Base-by-base conservation (phyloP, 53 echinoderm and acorn worm genomes). In the Mesocentrotus franciscanus region DNA sequence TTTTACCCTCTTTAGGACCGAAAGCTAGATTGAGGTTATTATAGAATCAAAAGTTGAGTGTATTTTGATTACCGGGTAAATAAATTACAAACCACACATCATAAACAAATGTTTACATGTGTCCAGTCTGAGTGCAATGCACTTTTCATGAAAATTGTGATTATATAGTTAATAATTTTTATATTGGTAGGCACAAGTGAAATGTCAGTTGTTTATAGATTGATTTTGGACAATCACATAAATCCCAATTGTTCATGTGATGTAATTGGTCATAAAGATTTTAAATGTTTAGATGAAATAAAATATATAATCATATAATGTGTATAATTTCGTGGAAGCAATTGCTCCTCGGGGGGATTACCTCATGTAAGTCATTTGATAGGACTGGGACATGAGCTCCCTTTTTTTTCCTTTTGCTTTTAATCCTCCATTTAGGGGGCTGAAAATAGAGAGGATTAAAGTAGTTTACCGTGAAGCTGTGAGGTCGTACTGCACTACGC, bases 361-460 rank as follows among this genome's bases (percentile, higher is more conserved):
- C 1, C 32, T 32, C 13, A 33, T 75, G 8, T 27, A 75, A 30
- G 76, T 33, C 13, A 33, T 33, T 76, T 76, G 76, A 14, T 76
- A 76, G 76, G 84, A 22, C 55, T 26, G 39, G 84, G 87, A 58
- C 87, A 87, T 87, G 39, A 81, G 81, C 87, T 57, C 56, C 26
- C 27, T 58, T 84, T 87, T 39, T n/a, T 56, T 18, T 57, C n/a
- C 26, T 87, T 87, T 84, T 87, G 81, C 58, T 56, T 18, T 84
- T 87, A 57, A 87, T 87, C 87, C n/a, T 10, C 56, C 8, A 27
- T 42, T 22, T 87, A 12, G 22, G 87, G 87, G 87, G 58, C 57
- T 87, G 56, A 87, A 87, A 87, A 87, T 87, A 87, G 13, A 58
- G 58, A 27, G 87, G 56, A 87, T 58, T 87, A 81, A 16, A 17